phyloP scores from a whole-genome alignment of 2,113 vertebrate genomes.

The Ictidomys tridecemlineatus region DNA sequence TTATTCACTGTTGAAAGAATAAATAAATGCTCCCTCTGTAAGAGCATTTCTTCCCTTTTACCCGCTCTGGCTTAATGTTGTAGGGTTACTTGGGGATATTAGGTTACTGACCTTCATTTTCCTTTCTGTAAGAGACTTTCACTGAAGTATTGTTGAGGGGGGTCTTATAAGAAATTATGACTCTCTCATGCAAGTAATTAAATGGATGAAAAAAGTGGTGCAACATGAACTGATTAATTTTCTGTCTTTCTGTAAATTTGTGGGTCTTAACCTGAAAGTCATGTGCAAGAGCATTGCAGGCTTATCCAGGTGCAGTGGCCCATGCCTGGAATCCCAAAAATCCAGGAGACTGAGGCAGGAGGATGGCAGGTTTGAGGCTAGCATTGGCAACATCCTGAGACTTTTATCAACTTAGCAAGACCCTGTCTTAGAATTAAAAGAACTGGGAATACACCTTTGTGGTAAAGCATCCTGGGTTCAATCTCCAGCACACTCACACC shows the following conservation, averaged over 20 bases:
- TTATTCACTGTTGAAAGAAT: constrained; percentile 68
- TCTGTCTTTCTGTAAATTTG: constrained; percentile 32
- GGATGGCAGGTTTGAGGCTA: no score
- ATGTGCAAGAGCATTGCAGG: neutral
- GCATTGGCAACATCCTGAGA: no score
- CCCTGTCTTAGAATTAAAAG: no score
- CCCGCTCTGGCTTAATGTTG: constrained; percentile 56
- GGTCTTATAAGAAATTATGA: constrained; percentile 46
- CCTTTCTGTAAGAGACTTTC: constrained; percentile 69
- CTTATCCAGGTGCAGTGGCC: no score
- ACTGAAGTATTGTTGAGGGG: constrained; percentile 65
- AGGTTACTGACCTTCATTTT: constrained; percentile 77
- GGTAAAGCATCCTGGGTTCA: no score
- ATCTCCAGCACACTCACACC: no score
- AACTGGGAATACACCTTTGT: no score
- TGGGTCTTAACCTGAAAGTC: neutral
- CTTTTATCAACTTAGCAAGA: no score
- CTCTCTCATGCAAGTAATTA: constrained; percentile 72
- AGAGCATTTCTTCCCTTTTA: constrained; percentile 62
- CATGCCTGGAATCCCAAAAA: no score
- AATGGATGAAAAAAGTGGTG: constrained; percentile 38
- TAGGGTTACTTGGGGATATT: constrained; percentile 72
- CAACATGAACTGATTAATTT: constrained; percentile 58
- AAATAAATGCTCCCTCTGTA: neutral
- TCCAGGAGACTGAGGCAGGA: no score